Evolutionary conservation across 2,888 invertebrate species (phyloP), one percentile per base, ranked within the genome.

Genomic region (Ernsta delagoae): DNA sequence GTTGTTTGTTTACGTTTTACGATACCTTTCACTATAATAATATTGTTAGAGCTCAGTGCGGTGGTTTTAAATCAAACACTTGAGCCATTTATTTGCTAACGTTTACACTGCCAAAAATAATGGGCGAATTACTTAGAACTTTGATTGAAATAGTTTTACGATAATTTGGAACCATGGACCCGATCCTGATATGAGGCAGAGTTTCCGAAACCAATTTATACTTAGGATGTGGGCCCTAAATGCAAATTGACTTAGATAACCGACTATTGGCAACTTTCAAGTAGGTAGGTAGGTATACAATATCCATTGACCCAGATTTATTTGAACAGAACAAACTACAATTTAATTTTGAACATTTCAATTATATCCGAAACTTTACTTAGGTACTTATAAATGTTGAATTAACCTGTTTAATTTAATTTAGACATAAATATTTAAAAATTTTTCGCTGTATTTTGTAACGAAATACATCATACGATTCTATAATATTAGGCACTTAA

Each of bases 101-200:
- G n/a, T 16, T 36, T 31, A 6, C n/a, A 56, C 34, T 56, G 56
- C 7, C 64, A 34, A 24, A 56, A 56, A 45, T 64, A 54, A 45
- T 56, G 8, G 54, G 41, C 24, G 8, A 54, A 59, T n/a, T 53
- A 53, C 43, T 7, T 6, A 53, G 34, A 41, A 43, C 43, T 60
- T 39, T 24, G 61, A 62, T 57, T 62, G 61, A 68, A 57, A 68
- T 62, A 57, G 62, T 62, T 68, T 67, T 41, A 60, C 54, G 56
- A 68, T 68, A 57, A 68, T 68, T 59, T 41, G 5, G 7, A 36
- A 59, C 12, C 3, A 4, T 65, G 50, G 41, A 60, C 61, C 61
- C 67, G 45, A 56, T 43, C 54, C 54, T 8, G n/a, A 56, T 39
- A 65, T 45, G 16, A 12, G 43, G 5, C 16, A 16, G 34, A 11